phyloP scores from a whole-genome alignment of 1,140 invertebrate species.

The Lepeophtheirus salmonis region DNA sequence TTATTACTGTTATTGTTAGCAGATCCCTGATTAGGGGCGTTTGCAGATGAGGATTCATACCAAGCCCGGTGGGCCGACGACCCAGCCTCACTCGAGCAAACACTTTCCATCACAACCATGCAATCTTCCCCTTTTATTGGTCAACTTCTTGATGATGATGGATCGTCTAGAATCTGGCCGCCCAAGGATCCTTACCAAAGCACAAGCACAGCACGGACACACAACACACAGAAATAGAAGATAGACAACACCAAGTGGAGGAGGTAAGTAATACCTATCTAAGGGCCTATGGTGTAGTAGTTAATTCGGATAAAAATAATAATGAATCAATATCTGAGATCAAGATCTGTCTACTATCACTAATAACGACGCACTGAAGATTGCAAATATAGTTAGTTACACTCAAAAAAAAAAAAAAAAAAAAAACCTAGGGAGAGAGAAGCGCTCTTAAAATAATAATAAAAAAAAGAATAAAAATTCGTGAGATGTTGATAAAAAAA shows the following conservation, averaged over 20 bases:
- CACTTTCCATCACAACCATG: not conserved
- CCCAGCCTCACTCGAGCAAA: not conserved
- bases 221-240: no score
- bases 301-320: no score
- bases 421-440: not conserved
- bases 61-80: not conserved
- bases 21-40: not conserved
- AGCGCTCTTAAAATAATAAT: not conserved
- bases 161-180: no score
- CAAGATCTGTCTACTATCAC: not conserved
- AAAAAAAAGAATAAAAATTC: not conserved
- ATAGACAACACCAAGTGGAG: no score
- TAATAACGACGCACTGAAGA: not conserved
- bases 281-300: no score
- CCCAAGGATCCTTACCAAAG: no score
- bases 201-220: no score
- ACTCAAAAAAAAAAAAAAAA: not conserved
- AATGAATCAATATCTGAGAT: not conserved
- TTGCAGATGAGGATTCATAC: not conserved
- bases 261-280: no score
- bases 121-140: not conserved
- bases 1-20: conserved; percentile 3
- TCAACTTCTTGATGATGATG: no score
- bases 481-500: not conserved
- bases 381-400: not conserved